Evolutionary conservation across 2,888 invertebrate genomes (phyloP).

Genomic region (Tortrix viridana): DNA sequence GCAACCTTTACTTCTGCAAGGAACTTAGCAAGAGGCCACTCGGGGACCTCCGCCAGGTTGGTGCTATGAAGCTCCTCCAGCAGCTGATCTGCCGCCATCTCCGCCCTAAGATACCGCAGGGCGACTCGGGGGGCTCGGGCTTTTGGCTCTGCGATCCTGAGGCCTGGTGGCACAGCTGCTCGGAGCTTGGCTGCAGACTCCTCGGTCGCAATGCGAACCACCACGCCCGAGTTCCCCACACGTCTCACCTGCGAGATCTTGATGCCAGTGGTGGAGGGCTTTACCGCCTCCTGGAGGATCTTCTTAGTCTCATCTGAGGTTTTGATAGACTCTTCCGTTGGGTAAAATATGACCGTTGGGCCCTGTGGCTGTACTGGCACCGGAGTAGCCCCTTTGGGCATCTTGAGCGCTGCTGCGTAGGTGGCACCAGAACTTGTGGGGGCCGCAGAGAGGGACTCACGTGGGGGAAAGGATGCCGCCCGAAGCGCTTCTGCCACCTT

Average conservation of each 20-base stretch:
- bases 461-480: not conserved
- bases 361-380: not conserved
- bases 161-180: slow-evolving; percentile 8
- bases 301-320: slow-evolving; percentile 21
- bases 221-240: slow-evolving; percentile 36
- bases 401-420: not conserved
- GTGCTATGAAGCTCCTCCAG: slow-evolving; percentile 15
- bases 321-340: not conserved
- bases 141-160: slow-evolving; percentile 18
- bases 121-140: slow-evolving; percentile 24
- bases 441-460: not conserved
- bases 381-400: not conserved
- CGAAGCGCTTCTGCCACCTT: not conserved
- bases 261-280: not conserved
- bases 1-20: not conserved
- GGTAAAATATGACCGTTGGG: slow-evolving; percentile 37
- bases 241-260: slow-evolving; percentile 13
- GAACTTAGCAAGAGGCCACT: not conserved
- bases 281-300: not conserved
- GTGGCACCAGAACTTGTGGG: not conserved
- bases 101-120: accelerated
- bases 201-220: slow-evolving; percentile 29
- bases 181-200: slow-evolving; percentile 20
- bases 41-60: slow-evolving; percentile 22
- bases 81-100: not conserved